Evolutionary conservation across 2,797 vertebrate genomes (phyloP).

Genomic region (Rhynchonycteris naso): DNA sequence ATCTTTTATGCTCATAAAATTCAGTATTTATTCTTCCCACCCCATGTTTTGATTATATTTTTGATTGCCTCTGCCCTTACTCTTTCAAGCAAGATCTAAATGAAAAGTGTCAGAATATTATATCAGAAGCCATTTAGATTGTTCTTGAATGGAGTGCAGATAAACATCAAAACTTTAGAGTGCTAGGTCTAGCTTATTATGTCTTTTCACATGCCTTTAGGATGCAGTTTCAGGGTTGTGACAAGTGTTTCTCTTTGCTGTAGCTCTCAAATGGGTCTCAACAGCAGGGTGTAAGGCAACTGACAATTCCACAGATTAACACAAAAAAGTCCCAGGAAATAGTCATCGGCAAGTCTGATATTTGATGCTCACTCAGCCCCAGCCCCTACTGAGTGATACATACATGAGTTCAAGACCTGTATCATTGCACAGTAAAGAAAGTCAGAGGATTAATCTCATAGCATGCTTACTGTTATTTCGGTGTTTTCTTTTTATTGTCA

Average conservation of each 20-base stretch:
- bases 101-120: constrained; percentile 32
- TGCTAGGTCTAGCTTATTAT: not conserved
- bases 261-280: constrained; percentile 11
- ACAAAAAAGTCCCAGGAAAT: constrained; percentile 39
- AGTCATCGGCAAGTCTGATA: constrained; percentile 57
- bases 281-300: constrained; percentile 22
- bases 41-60: constrained; percentile 25
- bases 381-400: constrained; percentile 25
- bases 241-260: not conserved
- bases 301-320: constrained; percentile 55
- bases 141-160: not conserved
- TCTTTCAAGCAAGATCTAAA: constrained; percentile 37
- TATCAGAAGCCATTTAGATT: constrained; percentile 22
- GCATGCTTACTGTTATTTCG: not conserved
- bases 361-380: not conserved
- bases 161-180: not conserved
- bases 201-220: not conserved
- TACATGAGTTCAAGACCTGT: constrained; percentile 57
- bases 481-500: constrained; percentile 51
- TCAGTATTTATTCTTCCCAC: constrained; percentile 11
- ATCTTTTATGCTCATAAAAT: not conserved
- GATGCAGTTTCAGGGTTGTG: not conserved
- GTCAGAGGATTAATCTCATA: constrained; percentile 61
- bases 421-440: constrained; percentile 55
- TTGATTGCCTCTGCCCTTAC: constrained; percentile 28